Evolutionary conservation across 2,797 vertebrate species (phyloP).

Genomic region (Microchirus variegatus): DNA sequence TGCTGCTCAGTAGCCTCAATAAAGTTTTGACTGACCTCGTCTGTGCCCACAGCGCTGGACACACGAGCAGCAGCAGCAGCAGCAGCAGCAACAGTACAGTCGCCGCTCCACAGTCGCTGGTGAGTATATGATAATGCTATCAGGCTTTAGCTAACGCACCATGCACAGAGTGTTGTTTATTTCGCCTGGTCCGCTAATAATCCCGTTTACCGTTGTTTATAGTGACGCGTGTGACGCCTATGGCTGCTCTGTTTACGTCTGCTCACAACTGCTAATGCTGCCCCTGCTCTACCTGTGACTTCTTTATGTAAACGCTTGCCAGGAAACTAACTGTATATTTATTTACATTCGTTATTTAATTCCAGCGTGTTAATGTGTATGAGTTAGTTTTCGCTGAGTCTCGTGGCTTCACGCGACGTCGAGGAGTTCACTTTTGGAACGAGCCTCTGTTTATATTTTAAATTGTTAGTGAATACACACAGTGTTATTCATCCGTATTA

Average conservation of each 20-base stretch:
- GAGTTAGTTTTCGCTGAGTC: conserved; percentile 12
- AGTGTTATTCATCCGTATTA: too few relatives aligned
- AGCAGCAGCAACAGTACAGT: background rate
- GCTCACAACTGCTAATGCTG: too few relatives aligned
- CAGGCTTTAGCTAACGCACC: background rate
- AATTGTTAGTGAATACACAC: background rate
- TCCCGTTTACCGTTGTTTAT: too few relatives aligned
- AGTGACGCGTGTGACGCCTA: background rate
- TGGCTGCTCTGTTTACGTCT: background rate
- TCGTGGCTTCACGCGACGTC: conserved; percentile 11
- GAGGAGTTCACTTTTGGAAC: conserved; percentile 1
- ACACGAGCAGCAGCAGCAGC: background rate
- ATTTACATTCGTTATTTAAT: too few relatives aligned
- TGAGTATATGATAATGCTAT: background rate
- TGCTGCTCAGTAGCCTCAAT: background rate
- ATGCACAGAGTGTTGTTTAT: too few relatives aligned
- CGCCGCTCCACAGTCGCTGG: background rate
- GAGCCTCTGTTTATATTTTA: background rate
- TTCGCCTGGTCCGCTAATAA: too few relatives aligned
- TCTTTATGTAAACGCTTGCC: too few relatives aligned
- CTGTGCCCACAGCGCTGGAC: background rate
- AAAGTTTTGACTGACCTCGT: background rate
- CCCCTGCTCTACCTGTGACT: too few relatives aligned
- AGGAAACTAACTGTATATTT: too few relatives aligned
- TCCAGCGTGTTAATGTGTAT: background rate